Evolutionary conservation across 2,888 invertebrate species (phyloP), one percentile per base, ranked within the genome.

Genomic region (Habroteleia sp.): DNA sequence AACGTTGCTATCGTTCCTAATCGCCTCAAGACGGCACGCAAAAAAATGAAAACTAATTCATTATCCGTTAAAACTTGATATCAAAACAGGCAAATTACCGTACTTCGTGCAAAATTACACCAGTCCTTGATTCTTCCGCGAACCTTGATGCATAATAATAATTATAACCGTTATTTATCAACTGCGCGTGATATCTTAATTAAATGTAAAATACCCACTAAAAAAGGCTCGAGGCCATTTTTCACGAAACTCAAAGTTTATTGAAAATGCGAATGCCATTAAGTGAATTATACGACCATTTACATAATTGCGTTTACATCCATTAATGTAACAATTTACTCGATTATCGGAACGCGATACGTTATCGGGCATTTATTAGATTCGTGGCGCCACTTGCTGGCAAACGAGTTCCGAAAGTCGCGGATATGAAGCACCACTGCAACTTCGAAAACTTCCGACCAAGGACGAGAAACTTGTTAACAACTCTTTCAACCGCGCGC

Each of bases 311-410:
- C 42, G 5, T 16, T 29, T 8, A 39, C 46, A 54, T 56, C 23
- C 25, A 66, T 66, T 56, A 56, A 66, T 23, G 39, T 10, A 66
- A 33, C 44, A 25, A 23, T 62, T 71, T 52, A 27, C 56, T 44
- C 39, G 25, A 11, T 60, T 62, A 52, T 60, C 42, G 39, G 16
- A 37, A 25, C 13, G 4, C 35, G 48, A 60, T 62, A 52, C 3
- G 44, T 10, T 68, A 68, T 58, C 63, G 14, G 14, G 11, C 23
- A 23, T 41, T 48, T 39, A 29, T 63, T 50, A 48, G 13, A 6
- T 13, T 35, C 7, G 44, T 17, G 35, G 44, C 54, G 65, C 41
- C 44, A 54, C 23, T 54, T 25, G 25, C 35, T n/a, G n/a, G 23
- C 35, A 44, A 52, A 63, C 62, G 39, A 62, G 46, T 62, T 48